Evolutionary conservation across 2,113 vertebrate species (phyloP).

Genomic region (Paralichthys olivaceus): DNA sequence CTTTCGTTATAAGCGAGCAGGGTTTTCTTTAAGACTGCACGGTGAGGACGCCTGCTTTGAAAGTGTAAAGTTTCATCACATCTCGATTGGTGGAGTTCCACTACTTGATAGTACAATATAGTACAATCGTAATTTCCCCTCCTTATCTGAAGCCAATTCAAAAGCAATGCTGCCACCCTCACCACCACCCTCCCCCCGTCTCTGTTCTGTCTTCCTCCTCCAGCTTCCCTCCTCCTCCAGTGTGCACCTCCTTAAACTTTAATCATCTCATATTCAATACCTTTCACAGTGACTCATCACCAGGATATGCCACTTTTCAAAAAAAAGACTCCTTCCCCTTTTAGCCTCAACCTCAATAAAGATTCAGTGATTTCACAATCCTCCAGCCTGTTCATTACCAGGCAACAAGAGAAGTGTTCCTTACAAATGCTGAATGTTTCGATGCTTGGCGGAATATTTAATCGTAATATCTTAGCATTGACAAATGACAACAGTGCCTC

Average conservation of each 20-base stretch:
- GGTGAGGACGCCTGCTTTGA: slow-evolving; percentile 43
- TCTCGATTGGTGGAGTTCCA: slow-evolving; percentile 27
- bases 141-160: slow-evolving; percentile 55
- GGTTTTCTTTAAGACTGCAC: slow-evolving; percentile 28
- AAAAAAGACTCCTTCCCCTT: slow-evolving; percentile 39
- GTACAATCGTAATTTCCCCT: slow-evolving; percentile 52
- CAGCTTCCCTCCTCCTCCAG: slow-evolving; percentile 37
- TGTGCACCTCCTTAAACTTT: slow-evolving; percentile 72
- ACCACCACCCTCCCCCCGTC: neutral
- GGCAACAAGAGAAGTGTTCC: slow-evolving; percentile 27
- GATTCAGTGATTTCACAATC: slow-evolving; percentile 56
- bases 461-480: neutral
- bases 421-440: slow-evolving; percentile 8
- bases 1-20: slow-evolving; percentile 18
- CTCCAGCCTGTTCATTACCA: slow-evolving; percentile 53
- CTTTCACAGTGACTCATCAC: slow-evolving; percentile 57
- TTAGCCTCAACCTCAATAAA: slow-evolving; percentile 48
- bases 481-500: slow-evolving; percentile 7
- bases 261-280: slow-evolving; percentile 76
- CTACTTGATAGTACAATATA: slow-evolving; percentile 51
- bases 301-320: slow-evolving; percentile 67
- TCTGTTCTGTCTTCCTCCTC: slow-evolving; percentile 31
- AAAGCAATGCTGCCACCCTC: slow-evolving; percentile 28
- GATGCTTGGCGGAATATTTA: neutral
- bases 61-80: slow-evolving; percentile 58